Percentiles rank a stretch among this genome's conserved stretches.
Evolutionary conservation across 2,113 vertebrate species (phyloP).

Genomic region (Tachuris rubrigastra): DNA sequence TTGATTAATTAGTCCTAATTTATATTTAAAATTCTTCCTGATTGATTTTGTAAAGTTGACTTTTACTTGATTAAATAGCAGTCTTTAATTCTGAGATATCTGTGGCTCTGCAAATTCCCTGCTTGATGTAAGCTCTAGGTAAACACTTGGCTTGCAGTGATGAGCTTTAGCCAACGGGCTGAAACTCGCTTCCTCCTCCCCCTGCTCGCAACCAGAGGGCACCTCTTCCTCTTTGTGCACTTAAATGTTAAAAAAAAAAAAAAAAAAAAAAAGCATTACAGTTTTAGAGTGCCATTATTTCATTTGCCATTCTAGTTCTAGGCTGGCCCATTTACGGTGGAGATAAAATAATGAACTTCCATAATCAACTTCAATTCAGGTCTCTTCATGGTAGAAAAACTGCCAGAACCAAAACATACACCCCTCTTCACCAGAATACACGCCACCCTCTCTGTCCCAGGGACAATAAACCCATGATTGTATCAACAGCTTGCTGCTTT

Average conservation of each 20-base stretch:
- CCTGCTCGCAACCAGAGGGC: not conserved
- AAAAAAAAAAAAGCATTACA: not conserved
- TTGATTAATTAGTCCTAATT: conserved; percentile 62
- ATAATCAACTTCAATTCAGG: not conserved
- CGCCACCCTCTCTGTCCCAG: not conserved
- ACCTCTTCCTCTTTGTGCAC: not conserved
- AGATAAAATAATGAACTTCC: not conserved
- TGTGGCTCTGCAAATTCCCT: conserved; percentile 24
- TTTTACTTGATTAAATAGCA: conserved; percentile 62
- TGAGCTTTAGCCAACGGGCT: not conserved
- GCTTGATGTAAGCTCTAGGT: not conserved
- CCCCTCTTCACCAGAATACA: not conserved
- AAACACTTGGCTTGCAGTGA: not conserved
- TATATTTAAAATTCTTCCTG: conserved; percentile 55
- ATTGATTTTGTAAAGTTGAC: conserved; percentile 24
- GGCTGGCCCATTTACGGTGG: not conserved
- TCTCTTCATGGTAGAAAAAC: not conserved
- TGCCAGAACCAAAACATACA: not conserved
- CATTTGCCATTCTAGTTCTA: not conserved
- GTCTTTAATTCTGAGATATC: conserved; percentile 53
- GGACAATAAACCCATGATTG: not conserved
- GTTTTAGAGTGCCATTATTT: fast-evolving
- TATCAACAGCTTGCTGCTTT: not conserved
- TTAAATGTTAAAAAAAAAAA: not conserved
- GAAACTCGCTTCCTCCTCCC: not conserved